phyloP scores from a whole-genome alignment of 37 sponge, comb jelly and placozoan species.

The Bolinopsis microptera region DNA sequence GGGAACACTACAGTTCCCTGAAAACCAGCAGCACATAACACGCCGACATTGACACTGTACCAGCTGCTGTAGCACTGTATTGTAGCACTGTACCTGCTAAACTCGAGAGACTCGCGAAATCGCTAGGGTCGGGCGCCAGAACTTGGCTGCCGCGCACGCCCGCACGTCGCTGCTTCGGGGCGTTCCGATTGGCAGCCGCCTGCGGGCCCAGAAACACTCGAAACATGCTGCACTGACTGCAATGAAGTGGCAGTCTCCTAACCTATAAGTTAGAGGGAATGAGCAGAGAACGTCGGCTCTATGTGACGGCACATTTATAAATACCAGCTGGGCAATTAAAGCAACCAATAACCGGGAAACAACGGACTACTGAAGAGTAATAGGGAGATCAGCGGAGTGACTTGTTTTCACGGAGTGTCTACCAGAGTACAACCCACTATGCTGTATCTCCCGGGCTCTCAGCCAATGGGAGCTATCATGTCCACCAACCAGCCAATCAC shows the following conservation, averaged over 20 bases:
- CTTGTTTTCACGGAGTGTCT: not conserved
- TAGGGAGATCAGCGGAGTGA: not conserved
- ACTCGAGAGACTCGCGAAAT: not conserved
- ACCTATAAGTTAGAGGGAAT: not conserved
- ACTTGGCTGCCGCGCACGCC: not conserved
- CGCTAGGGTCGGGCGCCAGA: not conserved
- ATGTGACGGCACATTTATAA: not conserved
- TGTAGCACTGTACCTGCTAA: not conserved
- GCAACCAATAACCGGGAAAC: not conserved
- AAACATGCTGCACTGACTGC: not conserved
- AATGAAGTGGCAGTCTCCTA: not conserved
- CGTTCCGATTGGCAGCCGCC: not conserved
- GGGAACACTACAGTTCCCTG: too few relatives aligned
- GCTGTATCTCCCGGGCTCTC: not conserved
- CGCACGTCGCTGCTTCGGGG: not conserved
- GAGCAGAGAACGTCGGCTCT: not conserved
- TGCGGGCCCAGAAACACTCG: not conserved
- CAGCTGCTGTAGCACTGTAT: too few relatives aligned
- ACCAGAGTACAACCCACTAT: not conserved
- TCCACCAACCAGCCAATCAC: not conserved
- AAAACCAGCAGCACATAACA: too few relatives aligned
- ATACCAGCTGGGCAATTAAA: not conserved
- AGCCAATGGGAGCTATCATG: not conserved
- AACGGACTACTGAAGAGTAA: not conserved
- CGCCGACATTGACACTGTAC: too few relatives aligned